Evolutionary conservation across 2,888 invertebrate species (phyloP).

Genomic region (Magallana nippona): DNA sequence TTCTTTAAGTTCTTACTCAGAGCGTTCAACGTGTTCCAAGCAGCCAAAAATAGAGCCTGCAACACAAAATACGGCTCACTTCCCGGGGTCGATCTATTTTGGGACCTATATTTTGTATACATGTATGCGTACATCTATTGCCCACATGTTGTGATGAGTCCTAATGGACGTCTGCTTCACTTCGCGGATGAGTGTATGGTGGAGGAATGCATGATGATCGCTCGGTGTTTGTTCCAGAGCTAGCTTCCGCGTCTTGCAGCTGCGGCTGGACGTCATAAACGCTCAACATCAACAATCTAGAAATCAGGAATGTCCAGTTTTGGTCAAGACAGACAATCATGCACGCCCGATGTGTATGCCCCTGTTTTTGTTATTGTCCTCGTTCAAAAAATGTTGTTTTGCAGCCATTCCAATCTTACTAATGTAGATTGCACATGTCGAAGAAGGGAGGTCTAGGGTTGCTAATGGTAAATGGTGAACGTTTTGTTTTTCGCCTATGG

Average conservation of each 20-base stretch:
- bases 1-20: neutral
- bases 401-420: neutral
- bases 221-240: neutral
- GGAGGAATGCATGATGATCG: neutral
- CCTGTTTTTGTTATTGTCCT: neutral
- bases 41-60: neutral
- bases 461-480: too few species aligned
- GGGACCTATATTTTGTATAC: conserved; percentile 3
- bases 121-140: neutral
- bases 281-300: neutral
- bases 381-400: conserved; percentile 29
- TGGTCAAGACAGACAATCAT: neutral
- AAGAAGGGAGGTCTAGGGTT: too few species aligned
- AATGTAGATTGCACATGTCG: neutral
- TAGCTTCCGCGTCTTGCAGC: neutral
- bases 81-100: conserved; percentile 17
- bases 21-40: neutral
- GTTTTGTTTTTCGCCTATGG: too few species aligned
- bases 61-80: neutral
- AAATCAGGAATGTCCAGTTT: neutral
- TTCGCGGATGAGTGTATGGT: conserved; percentile 23
- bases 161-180: neutral
- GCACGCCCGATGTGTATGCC: too few species aligned
- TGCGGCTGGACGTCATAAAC: conserved; percentile 1
- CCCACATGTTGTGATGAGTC: conserved; percentile 30